These are phyloP conservation scores for Drosophila phalerata DNA, from an alignment of 2,888 invertebrate species.

Conservation along the genomic window DNA sequence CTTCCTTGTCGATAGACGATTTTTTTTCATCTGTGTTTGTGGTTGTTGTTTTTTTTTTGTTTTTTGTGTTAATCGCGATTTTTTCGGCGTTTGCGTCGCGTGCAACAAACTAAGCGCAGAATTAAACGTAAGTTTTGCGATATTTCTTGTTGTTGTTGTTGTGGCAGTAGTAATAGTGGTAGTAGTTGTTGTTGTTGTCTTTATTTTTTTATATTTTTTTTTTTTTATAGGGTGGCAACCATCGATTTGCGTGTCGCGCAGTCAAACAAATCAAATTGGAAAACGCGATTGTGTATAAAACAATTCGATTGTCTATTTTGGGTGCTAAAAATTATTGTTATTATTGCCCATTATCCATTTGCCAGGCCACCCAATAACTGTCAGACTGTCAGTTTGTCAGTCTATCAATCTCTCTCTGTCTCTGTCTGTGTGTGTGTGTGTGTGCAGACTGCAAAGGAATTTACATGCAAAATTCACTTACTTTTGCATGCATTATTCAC, in stretches of 20 bases:
- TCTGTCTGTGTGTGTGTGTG: neutral
- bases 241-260: constrained; percentile 78
- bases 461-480: constrained; percentile 37
- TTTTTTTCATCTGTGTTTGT: constrained; percentile 18
- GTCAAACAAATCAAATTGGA: constrained; percentile 61
- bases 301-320: constrained; percentile 51
- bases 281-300: constrained; percentile 53
- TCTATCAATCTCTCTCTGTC: neutral
- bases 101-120: constrained; percentile 75
- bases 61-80: constrained; percentile 34
- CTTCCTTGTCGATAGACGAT: constrained; percentile 67
- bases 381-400: constrained; percentile 24
- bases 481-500: constrained; percentile 28
- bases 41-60: constrained; percentile 21
- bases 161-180: constrained; percentile 19
- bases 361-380: constrained; percentile 54
- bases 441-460: constrained; percentile 36
- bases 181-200: constrained; percentile 21
- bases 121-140: constrained; percentile 62
- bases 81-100: constrained; percentile 62
- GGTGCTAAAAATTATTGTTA: constrained; percentile 59
- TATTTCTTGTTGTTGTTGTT: constrained; percentile 28
- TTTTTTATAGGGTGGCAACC: constrained; percentile 64
- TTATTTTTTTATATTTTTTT: no score
- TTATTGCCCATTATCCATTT: constrained; percentile 48